Conservation (phyloP, 2,888 invertebrate species). For the Mylabris sibirica region DNA sequence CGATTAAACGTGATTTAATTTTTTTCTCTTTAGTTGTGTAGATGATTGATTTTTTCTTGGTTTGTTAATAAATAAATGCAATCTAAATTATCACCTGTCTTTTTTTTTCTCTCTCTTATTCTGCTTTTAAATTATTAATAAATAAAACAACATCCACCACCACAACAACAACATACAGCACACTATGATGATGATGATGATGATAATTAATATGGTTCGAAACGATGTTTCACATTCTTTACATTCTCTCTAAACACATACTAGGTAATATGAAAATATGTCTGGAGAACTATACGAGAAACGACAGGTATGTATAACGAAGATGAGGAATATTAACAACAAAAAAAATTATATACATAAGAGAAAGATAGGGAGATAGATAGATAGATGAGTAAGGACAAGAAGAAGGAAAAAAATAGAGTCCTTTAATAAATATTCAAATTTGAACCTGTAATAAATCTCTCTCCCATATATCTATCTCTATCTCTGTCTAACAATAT, state of each 20-base stretch:
- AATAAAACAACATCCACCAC: not conserved
- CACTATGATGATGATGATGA: slow-evolving; percentile 17
- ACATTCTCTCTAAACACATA: slow-evolving; percentile 50
- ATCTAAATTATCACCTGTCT: slow-evolving; percentile 46
- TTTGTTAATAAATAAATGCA: not conserved
- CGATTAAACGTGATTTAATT: slow-evolving; percentile 5
- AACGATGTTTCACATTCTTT: slow-evolving; percentile 50
- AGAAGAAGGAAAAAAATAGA: slow-evolving; percentile 42
- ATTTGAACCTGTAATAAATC: slow-evolving; percentile 58
- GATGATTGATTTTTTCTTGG: not conserved
- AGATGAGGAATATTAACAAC: slow-evolving; percentile 16
- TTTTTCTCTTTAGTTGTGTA: not conserved
- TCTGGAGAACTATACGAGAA: slow-evolving; percentile 42
- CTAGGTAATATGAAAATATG: slow-evolving; percentile 47
- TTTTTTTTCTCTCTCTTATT: not conserved
- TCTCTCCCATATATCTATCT: slow-evolving; percentile 21
- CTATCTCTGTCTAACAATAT: not conserved
- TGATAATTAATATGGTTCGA: slow-evolving; percentile 49
- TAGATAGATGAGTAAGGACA: slow-evolving; percentile 4
- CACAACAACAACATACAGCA: slow-evolving; percentile 24
- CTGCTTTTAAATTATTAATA: not conserved
- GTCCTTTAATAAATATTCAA: slow-evolving; percentile 60
- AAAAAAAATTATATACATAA: not conserved
- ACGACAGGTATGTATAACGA: slow-evolving; percentile 44
- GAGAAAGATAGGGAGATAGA: slow-evolving; percentile 26